Evolutionary conservation across 2,113 vertebrate genomes (phyloP).

Genomic region (Ranitomeya imitator): DNA sequence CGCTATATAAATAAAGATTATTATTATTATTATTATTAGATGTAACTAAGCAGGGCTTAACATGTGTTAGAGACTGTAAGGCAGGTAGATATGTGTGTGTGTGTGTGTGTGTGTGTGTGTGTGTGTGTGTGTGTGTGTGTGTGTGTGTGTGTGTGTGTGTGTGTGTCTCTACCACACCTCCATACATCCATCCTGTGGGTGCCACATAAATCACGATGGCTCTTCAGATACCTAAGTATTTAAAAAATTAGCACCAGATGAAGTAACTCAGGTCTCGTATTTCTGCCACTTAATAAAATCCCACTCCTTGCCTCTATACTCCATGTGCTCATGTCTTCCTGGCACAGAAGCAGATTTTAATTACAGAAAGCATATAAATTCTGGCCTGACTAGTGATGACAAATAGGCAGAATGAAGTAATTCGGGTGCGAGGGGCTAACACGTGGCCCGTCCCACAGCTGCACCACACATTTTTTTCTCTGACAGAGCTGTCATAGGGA

Average conservation of each 20-base stretch:
- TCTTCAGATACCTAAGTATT: not conserved
- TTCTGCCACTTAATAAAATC: not conserved
- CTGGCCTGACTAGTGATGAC: constrained; percentile 4
- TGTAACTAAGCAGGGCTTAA: no score
- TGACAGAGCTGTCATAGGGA: constrained; percentile 7
- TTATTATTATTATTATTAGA: no score
- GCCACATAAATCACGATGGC: not conserved
- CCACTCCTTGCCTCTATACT: not conserved
- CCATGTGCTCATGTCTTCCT: constrained; percentile 9
- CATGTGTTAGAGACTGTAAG: no score
- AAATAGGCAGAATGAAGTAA: constrained; percentile 44
- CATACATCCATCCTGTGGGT: not conserved
- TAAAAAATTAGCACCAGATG: not conserved
- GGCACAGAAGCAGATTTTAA: not conserved
- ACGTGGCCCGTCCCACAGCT: constrained; percentile 47
- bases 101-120: no score
- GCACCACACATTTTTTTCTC: constrained; percentile 47
- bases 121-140: no score
- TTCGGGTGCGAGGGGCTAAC: constrained; percentile 43
- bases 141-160: no score
- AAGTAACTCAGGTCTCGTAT: not conserved
- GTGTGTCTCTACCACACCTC: not conserved
- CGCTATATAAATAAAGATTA: no score
- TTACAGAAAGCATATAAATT: constrained; percentile 37
- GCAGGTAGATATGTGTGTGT: no score